phyloP scores from a whole-genome alignment of 2,888 invertebrate genomes.

The Conistra vaccinii region DNA sequence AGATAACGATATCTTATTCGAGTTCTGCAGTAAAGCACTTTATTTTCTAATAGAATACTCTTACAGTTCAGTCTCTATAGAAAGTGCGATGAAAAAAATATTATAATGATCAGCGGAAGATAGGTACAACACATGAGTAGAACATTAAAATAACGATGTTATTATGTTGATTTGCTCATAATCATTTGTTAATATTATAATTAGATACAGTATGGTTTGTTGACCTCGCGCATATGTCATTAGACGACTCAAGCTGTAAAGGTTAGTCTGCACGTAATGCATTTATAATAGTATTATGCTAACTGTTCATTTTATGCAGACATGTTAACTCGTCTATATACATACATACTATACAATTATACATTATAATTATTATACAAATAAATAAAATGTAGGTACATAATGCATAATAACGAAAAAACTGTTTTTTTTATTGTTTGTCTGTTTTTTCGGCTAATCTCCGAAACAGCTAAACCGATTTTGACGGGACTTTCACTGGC shows the following conservation, averaged over 20 bases:
- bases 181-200: slow-evolving; percentile 3
- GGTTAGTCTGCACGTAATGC: slow-evolving; percentile 2
- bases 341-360: too few species aligned
- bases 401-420: too few species aligned
- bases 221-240: slow-evolving; percentile 8
- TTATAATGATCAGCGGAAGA: slow-evolving; percentile 4
- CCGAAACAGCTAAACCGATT: too few species aligned
- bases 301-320: slow-evolving; percentile 6
- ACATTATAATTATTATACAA: too few species aligned
- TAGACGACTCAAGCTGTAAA: neutral
- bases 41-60: neutral
- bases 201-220: neutral
- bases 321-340: neutral
- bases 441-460: too few species aligned
- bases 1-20: neutral
- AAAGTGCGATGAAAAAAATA: neutral
- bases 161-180: slow-evolving; percentile 8
- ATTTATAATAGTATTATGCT: neutral
- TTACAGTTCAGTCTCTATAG: neutral
- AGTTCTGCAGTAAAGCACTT: neutral
- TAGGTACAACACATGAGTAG: slow-evolving; percentile 7
- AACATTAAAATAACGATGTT: slow-evolving; percentile 8
- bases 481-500: too few species aligned
- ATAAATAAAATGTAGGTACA: too few species aligned
- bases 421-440: too few species aligned